A percentile compares a stretch with the other conserved stretches of the same genome.
These are phyloP conservation scores for Phengaris alcon DNA, from an alignment of 2,888 invertebrate genomes.

Conservation along the genomic window DNA sequence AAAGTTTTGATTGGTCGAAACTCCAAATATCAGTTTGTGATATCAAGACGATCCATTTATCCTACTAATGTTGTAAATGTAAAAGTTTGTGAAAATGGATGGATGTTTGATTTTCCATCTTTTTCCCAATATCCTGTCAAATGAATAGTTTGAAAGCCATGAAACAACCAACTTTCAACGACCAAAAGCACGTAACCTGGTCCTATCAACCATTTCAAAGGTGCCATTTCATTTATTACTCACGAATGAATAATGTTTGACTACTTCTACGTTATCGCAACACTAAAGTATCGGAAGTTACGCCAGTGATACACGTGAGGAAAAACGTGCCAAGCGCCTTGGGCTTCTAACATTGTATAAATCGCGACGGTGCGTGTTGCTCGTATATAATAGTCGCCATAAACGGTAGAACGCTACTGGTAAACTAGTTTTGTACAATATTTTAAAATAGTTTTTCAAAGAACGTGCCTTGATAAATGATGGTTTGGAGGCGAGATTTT, in stretches of 20 bases:
- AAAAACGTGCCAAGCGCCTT: conserved; percentile 1
- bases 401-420: too few relatives aligned
- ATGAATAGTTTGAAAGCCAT: neutral
- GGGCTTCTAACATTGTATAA: neutral
- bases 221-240: neutral
- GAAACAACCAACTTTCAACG: neutral
- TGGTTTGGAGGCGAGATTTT: too few relatives aligned
- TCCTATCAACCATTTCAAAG: neutral
- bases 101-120: neutral
- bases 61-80: too few relatives aligned
- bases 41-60: too few relatives aligned
- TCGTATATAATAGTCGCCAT: neutral
- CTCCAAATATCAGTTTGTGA: too few relatives aligned
- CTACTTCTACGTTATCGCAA: neutral
- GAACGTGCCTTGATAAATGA: too few relatives aligned
- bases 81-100: too few relatives aligned
- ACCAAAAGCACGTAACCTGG: neutral
- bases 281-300: neutral
- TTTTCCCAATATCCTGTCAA: neutral
- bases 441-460: too few relatives aligned
- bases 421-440: too few relatives aligned
- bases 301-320: conserved; percentile 5
- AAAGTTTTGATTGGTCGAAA: too few relatives aligned
- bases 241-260: neutral
- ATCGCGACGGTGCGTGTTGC: neutral